Base-by-base conservation (phyloP, 1,140 invertebrate genomes). In the Brachystomella parvula region DNA sequence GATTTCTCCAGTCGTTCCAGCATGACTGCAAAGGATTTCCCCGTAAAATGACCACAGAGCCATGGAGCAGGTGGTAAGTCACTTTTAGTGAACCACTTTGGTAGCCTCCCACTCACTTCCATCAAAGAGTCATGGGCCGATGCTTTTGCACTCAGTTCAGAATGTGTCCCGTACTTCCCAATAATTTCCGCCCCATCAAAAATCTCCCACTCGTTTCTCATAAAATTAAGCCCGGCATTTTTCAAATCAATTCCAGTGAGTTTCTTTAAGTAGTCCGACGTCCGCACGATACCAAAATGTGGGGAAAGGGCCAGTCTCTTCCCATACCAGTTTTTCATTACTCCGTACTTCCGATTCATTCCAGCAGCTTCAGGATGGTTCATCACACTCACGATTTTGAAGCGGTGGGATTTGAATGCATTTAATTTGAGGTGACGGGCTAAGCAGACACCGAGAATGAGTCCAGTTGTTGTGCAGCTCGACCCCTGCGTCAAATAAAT, bases 1-100 rank as follows among this genome's bases (percentile, higher is more conserved):
- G 9, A 9, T 12, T 44, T 30, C 21, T 59, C 29, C 12, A 59
- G 29, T 31, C 57, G 3, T 26, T 59, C 57, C 26, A 59, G 15
- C 57, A 59, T 59, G 15, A 59, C 57, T 29, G 57, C 57, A 59
- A 59, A 59, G 3, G 57, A 59, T 31, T 59, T 59, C 2, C 26
- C 57, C 2, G 57, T 30, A 59, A 59, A 59, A 29, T 59, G 57
- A 30, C 57, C 57, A 24, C 57, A 59, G 2, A 59, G 12, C 57
- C 57, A 59, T 26, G 57, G 57, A 12, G 21, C 12, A 29, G 26
- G 57, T 30, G 26, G 3, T 15, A 6, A 3, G 3, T 53, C 21
- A 26, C 9, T n/a, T n/a, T n/a, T n/a, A 9, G 39, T 12, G 9
- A 53, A 24, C 49, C 49, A 53, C 12, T 3, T 15, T 15, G 49